These are phyloP conservation scores for Loris lydekkerianus DNA, from an alignment of 2,797 vertebrate species.

Conservation along the genomic window DNA sequence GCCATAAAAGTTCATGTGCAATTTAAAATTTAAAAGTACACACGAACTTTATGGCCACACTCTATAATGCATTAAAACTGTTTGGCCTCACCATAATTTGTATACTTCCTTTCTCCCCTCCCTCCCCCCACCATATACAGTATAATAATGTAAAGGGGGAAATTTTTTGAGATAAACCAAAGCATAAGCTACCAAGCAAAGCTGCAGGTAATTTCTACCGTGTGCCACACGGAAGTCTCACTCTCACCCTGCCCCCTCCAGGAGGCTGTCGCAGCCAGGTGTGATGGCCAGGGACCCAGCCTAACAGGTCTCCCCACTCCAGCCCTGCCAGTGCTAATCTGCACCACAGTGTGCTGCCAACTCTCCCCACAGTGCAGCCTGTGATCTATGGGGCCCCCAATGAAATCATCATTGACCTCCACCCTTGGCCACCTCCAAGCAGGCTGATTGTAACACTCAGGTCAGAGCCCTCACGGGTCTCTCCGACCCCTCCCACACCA, in stretches of 20 bases:
- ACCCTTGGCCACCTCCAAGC: neutral
- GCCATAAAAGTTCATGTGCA: no score
- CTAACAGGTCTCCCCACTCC: slow-evolving; percentile 62
- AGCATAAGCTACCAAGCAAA: neutral
- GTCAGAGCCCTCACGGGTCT: neutral
- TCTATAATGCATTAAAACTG: neutral
- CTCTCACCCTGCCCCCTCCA: neutral
- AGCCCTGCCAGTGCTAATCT: slow-evolving; percentile 10
- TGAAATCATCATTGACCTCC: neutral
- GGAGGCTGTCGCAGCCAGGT: neutral
- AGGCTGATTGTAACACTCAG: neutral
- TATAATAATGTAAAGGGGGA: neutral
- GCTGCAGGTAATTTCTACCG: neutral
- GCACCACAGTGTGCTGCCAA: slow-evolving; percentile 41
- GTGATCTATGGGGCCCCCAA: neutral
- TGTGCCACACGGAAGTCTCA: rapidly evolving
- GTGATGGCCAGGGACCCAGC: slow-evolving; percentile 17
- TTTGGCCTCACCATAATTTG: neutral
- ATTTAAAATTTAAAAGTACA: no score
- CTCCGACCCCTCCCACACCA: neutral
- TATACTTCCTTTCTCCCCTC: neutral
- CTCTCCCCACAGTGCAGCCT: neutral
- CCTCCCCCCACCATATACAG: neutral
- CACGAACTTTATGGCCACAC: no score
- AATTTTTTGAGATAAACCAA: neutral